Evolutionary conservation across 1,140 invertebrate species (phyloP).

Genomic region (Micrasema minimum): DNA sequence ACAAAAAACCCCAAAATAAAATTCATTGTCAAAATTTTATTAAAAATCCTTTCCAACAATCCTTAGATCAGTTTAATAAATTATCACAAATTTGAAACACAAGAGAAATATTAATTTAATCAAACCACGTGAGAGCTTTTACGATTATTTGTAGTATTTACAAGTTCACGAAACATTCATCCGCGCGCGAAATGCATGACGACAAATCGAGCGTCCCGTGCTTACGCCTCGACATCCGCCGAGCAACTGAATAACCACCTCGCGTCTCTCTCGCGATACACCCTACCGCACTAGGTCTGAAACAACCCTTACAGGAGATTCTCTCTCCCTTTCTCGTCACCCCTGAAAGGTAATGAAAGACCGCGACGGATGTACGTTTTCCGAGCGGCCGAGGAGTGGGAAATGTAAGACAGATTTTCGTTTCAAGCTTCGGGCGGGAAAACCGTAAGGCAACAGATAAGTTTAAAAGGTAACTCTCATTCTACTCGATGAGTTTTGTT

Average conservation of each 20-base stretch:
- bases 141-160: conserved; percentile 13
- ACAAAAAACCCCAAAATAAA: conserved; percentile 10
- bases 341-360: conserved; percentile 10
- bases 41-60: conserved; percentile 1
- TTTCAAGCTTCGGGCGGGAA: conserved; percentile 38
- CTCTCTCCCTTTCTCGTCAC: conserved; percentile 21
- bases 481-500: conserved; percentile 37
- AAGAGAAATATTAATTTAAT: neutral
- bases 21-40: conserved; percentile 23
- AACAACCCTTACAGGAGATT: conserved; percentile 32
- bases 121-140: conserved; percentile 12
- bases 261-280: conserved; percentile 34
- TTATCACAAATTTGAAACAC: no score
- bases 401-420: conserved; percentile 48
- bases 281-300: conserved; percentile 27
- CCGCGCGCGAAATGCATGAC: conserved; percentile 22
- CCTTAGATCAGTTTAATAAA: neutral
- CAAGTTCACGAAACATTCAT: conserved; percentile 29
- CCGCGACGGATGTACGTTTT: conserved; percentile 16
- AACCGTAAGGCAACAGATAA: conserved; percentile 22
- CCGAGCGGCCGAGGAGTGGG: neutral
- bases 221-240: conserved; percentile 43
- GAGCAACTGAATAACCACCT: conserved; percentile 46
- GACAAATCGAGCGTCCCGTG: conserved; percentile 34
- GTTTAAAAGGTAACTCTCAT: conserved; percentile 42